A percentile compares a stretch with the other conserved stretches of the same genome.
Evolutionary conservation across 2,113 vertebrate species (phyloP).

Genomic region (Mesembrinibis cayennensis): DNA sequence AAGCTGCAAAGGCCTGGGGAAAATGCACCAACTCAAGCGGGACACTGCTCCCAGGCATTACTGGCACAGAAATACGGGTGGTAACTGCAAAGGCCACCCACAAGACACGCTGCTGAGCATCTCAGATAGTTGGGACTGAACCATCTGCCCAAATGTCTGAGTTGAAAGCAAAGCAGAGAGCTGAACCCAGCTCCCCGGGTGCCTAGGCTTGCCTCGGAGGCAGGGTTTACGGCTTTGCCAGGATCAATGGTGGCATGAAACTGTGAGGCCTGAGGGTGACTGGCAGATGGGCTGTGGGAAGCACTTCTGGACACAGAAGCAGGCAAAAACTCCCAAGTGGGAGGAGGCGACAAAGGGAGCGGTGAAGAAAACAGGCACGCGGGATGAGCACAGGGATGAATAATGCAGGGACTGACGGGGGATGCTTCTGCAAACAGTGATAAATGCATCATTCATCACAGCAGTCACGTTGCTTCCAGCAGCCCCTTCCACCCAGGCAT

Average conservation of each 20-base stretch:
- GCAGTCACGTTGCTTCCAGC: neutral
- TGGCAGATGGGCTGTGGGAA: neutral
- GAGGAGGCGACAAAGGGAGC: neutral
- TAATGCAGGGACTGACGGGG: neutral
- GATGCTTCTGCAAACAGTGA: neutral
- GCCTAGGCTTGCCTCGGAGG: neutral
- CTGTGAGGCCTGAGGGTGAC: neutral
- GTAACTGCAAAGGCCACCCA: neutral
- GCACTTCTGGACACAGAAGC: neutral
- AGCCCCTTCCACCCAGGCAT: neutral
- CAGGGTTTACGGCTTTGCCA: neutral
- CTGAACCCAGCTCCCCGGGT: neutral
- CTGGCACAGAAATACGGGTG: fast-evolving
- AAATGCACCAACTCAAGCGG: fast-evolving
- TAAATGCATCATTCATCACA: neutral
- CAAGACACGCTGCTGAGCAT: neutral
- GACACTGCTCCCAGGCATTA: neutral
- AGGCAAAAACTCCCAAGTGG: neutral
- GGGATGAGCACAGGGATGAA: neutral
- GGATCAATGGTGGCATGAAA: neutral
- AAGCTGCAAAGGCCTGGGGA: neutral
- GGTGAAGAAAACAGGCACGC: neutral
- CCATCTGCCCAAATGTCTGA: neutral
- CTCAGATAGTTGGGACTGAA: neutral
- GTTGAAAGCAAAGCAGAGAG: neutral